Evolutionary conservation across 2,797 vertebrate species (phyloP), one percentile per base, ranked within the genome.

Genomic region (Chiloscyllium punctatum): DNA sequence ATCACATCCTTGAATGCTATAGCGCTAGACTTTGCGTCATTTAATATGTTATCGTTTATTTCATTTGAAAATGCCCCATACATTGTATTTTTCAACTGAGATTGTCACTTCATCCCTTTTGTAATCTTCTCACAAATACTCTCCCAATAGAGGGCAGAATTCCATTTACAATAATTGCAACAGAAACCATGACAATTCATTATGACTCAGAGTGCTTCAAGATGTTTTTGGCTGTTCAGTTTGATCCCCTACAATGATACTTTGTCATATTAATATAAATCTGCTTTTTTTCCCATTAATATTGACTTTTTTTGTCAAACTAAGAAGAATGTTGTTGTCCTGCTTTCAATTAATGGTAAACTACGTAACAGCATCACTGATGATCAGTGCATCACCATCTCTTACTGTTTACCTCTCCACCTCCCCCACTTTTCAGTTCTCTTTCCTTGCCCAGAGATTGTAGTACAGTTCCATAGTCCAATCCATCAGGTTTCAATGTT

Each of bases 61-160:
- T 90, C 62, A 66, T 57, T 90, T 57, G 1, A 37, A n/a, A 68
- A n/a, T 68, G n/a, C 3, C 62, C 62, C 21, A 16, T 68, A 92
- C 16, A 27, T 37, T 16, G n/a, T 68, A 16, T 92, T 92, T 82
- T 92, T 92, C 33, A 92, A 37, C 23, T 92, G n/a, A 92, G 88
- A 68, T 11, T 7, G 25, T 69, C 23, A 92, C 5, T 68, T 92
- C n/a, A 21, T 91, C 15, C n/a, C n/a, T n/a, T 48, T 48, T 84
- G 33, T 84, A 68, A 21, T 66, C 90, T n/a, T 92, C 42, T 69
- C 90, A 92, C 42, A 69, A 68, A 68, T 42, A 42, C n/a, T 92
- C n/a, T 69, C n/a, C n/a, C 90, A 68, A 92, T 42, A 69, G 62
- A 68, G 90, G 90, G 62, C 90, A 92, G 90, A 69, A 92, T 92